A percentile compares a stretch with the other conserved stretches of the same genome.
These are phyloP conservation scores for Papilio gigon DNA, from an alignment of 2,888 invertebrate genomes.

Conservation along the genomic window DNA sequence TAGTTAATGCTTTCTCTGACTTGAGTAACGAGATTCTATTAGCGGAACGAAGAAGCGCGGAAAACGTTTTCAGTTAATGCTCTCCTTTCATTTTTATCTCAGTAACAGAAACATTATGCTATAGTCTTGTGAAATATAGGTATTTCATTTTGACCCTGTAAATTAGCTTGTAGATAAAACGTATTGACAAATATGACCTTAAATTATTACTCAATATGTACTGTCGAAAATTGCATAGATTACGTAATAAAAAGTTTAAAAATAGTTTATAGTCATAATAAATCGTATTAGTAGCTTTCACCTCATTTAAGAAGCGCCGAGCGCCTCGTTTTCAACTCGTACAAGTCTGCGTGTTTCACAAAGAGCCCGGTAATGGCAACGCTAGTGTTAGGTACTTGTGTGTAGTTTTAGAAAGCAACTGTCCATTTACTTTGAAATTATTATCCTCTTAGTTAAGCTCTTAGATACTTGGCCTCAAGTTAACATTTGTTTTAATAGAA, in stretches of 20 bases:
- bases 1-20: constrained; percentile 39
- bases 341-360: constrained; percentile 11
- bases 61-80: constrained; percentile 26
- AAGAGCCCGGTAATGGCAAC: constrained; percentile 27
- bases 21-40: constrained; percentile 38
- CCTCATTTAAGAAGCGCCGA: not conserved
- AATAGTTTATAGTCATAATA: not conserved
- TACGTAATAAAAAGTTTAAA: not conserved
- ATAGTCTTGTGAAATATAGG: not conserved
- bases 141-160: not conserved
- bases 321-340: not conserved
- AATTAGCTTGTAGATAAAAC: not conserved
- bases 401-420: constrained; percentile 25
- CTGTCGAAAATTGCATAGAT: not conserved
- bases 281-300: constrained; percentile 6
- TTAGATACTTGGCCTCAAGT: not conserved
- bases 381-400: constrained; percentile 21
- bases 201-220: too few species aligned
- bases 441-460: constrained; percentile 23
- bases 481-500: constrained; percentile 14
- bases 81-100: constrained; percentile 27
- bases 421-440: constrained; percentile 31
- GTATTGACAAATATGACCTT: not conserved
- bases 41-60: constrained; percentile 26
- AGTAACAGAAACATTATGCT: constrained; percentile 25